A percentile compares a stretch with the other conserved stretches of the same genome.
Conservation (phyloP, 2,888 invertebrate genomes). For the Falcaria lacertinaria region DNA sequence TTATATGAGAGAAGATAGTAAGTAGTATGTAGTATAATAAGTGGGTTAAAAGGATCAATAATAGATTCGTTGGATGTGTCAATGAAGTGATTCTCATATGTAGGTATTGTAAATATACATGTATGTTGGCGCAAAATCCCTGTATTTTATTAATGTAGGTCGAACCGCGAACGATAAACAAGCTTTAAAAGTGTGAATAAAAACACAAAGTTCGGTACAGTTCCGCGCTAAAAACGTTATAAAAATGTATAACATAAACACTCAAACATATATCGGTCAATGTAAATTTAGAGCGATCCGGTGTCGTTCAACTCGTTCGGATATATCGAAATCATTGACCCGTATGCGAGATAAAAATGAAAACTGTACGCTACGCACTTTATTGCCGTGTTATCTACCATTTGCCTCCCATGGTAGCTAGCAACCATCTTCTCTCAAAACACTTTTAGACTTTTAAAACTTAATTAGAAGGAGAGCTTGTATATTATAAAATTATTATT, state of each 20-base stretch:
- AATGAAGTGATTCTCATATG: too few species aligned
- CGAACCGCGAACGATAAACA: constrained; percentile 3
- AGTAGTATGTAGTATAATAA: too few species aligned
- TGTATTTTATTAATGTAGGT: constrained; percentile 14
- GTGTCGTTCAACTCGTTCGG: constrained; percentile 42
- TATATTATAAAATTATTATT: too few species aligned
- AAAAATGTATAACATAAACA: not conserved
- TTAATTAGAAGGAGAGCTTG: too few species aligned
- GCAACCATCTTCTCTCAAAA: constrained; percentile 1
- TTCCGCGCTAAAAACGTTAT: not conserved
- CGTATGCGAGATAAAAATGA: constrained; percentile 44
- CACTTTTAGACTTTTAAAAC: too few species aligned
- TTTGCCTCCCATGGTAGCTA: constrained; percentile 2
- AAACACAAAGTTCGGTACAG: constrained; percentile 3
- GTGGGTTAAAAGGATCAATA: too few species aligned
- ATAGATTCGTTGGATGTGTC: too few species aligned
- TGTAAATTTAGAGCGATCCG: constrained; percentile 34
- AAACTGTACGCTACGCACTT: constrained; percentile 38
- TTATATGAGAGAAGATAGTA: too few species aligned
- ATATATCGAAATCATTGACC: constrained; percentile 48
- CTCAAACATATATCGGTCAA: constrained; percentile 32
- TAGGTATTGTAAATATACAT: too few species aligned
- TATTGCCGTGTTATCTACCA: constrained; percentile 11
- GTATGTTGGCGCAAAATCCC: too few species aligned
- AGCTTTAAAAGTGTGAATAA: not conserved